phyloP scores from a whole-genome alignment of 2,113 vertebrate species.

The Aleadryas rufinucha region DNA sequence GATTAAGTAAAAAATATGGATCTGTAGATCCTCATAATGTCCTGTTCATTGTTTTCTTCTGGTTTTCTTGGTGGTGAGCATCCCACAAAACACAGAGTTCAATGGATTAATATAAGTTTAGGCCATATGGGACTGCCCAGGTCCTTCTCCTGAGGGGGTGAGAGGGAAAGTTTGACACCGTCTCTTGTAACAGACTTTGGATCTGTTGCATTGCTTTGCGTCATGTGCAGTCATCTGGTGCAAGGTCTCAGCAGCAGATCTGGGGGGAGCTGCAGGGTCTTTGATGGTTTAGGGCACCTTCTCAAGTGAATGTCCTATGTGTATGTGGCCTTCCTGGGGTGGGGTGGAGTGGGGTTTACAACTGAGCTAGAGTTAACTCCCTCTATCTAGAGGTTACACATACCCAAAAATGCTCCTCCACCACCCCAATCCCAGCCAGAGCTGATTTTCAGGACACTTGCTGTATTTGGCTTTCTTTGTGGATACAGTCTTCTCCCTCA shows the following conservation, averaged over 20 bases:
- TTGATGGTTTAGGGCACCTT: background rate
- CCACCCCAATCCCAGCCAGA: fast-evolving
- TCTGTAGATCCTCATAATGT: background rate
- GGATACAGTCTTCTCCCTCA: background rate
- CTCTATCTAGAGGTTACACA: too few relatives aligned
- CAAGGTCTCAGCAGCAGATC: fast-evolving
- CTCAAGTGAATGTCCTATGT: background rate
- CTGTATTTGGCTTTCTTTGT: background rate
- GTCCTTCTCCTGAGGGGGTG: background rate
- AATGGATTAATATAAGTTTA: background rate
- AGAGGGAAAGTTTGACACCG: background rate
- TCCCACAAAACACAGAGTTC: background rate
- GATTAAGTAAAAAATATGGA: background rate
- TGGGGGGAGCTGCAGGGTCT: fast-evolving
- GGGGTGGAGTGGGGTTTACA: too few relatives aligned
- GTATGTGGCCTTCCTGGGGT: background rate
- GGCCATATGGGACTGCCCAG: too few relatives aligned
- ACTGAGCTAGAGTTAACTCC: too few relatives aligned
- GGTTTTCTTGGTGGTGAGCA: background rate
- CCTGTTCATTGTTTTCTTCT: background rate
- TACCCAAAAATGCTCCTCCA: background rate
- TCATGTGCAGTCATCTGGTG: too few relatives aligned
- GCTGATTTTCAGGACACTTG: background rate
- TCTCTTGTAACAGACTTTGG: too few relatives aligned
- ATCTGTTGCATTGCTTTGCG: fast-evolving